Evolutionary conservation across 2,113 vertebrate species (phyloP), one percentile per base, ranked within the genome.

Genomic region (Menidia beryllina): DNA sequence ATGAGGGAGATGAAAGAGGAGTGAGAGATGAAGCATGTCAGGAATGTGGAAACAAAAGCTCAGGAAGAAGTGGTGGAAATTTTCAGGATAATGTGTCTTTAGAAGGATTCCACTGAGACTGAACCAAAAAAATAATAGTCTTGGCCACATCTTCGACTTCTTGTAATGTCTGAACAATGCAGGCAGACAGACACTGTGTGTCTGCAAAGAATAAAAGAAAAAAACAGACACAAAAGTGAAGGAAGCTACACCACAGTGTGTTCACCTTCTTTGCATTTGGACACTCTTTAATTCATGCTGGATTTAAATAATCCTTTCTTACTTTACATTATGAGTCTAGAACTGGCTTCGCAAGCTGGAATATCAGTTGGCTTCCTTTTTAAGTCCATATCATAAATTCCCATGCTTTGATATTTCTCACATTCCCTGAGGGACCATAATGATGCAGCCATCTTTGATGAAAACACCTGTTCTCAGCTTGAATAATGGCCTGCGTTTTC

Each of bases 381-480:
- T n/a, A n/a, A n/a, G n/a, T n/a, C n/a, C n/a, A n/a, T n/a, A n/a
- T n/a, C n/a, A n/a, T n/a, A n/a, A n/a, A n/a, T n/a, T n/a, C n/a
- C n/a, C n/a, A n/a, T n/a, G 68, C 74, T 77, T 88, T 81, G 85
- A 88, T 82, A 82, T 84, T 79, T 69, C 68, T 59, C 64, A 84
- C 57, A 69, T 73, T 76, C 79, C 84, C 82, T 80, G 50, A 67
- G 74, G 76, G 89, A 61, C 58, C 59, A 12, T 77, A 70, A 76
- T 69, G 77, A 83, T 89, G 83, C 81, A 43, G 75, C 13, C 8
- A 14, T 75, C 85, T 88, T 86, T 89, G 85, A 75, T 85, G 81
- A 87, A 88, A 82, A 75, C 89, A 91, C 85, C 88, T 90, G 89
- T 88, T 91, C 84, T 83, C 72, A 65, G 75, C 67, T 72, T 50